Percentiles rank a stretch among this genome's conserved stretches.
Evolutionary conservation across 2,113 vertebrate species (phyloP).

Genomic region (Tragulus kanchil): DNA sequence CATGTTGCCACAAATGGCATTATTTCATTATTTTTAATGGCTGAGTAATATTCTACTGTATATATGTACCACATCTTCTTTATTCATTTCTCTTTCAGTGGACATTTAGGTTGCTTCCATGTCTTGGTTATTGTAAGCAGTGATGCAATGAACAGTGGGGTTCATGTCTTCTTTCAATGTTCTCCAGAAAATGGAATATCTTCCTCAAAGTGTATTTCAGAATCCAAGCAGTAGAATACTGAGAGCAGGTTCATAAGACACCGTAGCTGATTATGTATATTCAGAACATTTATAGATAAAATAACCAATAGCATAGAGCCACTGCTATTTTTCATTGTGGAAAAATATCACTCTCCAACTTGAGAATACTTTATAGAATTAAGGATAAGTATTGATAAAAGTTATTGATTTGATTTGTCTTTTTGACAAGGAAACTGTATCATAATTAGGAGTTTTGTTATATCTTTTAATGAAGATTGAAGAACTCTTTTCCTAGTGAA

Average conservation of each 20-base stretch:
- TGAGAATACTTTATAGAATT: neutral
- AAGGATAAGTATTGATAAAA: neutral
- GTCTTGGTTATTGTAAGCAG: neutral
- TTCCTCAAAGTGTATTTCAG: neutral
- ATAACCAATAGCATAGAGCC: fast-evolving
- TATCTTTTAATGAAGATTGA: neutral
- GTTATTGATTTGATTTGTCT: neutral
- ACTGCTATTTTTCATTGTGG: neutral
- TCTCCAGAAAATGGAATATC: neutral
- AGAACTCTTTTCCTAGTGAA: neutral
- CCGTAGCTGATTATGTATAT: neutral
- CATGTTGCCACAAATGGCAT: neutral
- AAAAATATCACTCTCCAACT: neutral
- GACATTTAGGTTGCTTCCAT: neutral
- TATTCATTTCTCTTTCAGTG: neutral
- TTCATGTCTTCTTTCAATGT: no score
- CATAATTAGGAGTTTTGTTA: neutral
- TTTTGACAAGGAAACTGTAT: neutral
- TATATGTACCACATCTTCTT: neutral
- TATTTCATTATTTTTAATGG: neutral
- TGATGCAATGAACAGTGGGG: no score
- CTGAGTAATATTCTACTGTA: neutral
- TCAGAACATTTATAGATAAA: neutral
- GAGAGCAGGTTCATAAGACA: neutral
- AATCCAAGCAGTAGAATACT: neutral